phyloP scores from a whole-genome alignment of 2,113 vertebrate genomes.

The Mesocricetus auratus region DNA sequence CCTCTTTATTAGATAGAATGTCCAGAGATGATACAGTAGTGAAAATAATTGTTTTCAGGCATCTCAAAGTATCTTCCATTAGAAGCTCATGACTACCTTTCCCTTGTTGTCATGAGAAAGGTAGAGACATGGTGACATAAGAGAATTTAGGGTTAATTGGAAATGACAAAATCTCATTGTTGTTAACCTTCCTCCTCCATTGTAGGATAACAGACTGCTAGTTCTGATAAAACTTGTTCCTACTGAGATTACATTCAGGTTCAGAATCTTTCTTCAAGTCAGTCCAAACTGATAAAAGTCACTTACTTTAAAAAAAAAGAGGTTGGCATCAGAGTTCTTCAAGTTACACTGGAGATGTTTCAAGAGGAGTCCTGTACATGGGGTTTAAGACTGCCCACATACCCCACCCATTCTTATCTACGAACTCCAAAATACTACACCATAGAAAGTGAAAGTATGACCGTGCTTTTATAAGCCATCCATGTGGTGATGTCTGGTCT shows the following conservation, averaged over 20 bases:
- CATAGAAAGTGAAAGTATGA: slow-evolving; percentile 53
- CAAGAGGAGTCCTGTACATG: slow-evolving; percentile 27
- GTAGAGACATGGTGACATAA: not conserved
- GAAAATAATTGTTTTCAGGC: not conserved
- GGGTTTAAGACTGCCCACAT: not conserved
- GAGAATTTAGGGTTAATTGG: not conserved
- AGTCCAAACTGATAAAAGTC: not conserved
- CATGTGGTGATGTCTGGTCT: slow-evolving; percentile 63
- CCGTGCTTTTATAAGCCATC: slow-evolving; percentile 53
- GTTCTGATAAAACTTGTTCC: not conserved
- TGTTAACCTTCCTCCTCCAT: not conserved
- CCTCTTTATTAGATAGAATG: slow-evolving; percentile 30
- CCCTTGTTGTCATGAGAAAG: not conserved
- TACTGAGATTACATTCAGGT: not conserved
- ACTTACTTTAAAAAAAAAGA: slow-evolving; percentile 22
- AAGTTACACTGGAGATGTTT: slow-evolving; percentile 11
- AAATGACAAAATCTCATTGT: not conserved
- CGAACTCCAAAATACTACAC: slow-evolving; percentile 40
- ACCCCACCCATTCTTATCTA: slow-evolving; percentile 28
- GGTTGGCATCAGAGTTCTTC: slow-evolving; percentile 10
- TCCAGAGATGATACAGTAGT: slow-evolving; percentile 4
- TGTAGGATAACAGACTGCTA: not conserved
- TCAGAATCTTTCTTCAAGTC: not conserved
- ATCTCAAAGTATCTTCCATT: not conserved
- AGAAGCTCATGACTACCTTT: not conserved